Evolutionary conservation across 2,888 invertebrate species (phyloP), one percentile per base, ranked within the genome.

Genomic region (Ceriagrion tenellum): DNA sequence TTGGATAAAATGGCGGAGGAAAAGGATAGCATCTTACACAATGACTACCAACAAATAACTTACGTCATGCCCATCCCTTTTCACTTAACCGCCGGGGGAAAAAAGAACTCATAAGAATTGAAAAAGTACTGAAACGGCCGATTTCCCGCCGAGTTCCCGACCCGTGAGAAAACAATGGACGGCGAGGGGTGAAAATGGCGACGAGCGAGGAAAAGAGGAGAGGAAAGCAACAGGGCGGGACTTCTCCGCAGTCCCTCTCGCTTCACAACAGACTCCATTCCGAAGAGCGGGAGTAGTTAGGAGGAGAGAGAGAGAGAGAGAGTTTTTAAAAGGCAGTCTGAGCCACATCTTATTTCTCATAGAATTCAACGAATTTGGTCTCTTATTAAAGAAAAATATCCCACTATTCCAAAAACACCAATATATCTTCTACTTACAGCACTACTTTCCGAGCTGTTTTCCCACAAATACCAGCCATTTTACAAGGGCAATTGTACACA

Each of bases 101-200:
- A 69, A 69, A 26, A 69, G 56, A 23, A 47, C 16, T n/a, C 47
- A 26, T n/a, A 12, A 47, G 47, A 69, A 26, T 63, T 93, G 47
- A 93, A 93, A 93, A 69, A 47, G 93, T 47, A 69, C 40, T 20
- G 47, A 69, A 63, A 93, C 69, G 93, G 63, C 26, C 93, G 69
- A 93, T 93, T 93, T 93, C 93, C 59, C 93, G 93, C 93, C 30
- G 63, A 26, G 35, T 93, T 93, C 93, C 47, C 55, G 47, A 55
- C 93, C 47, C 93, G 69, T 93, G 93, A 69, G 69, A 93, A 93
- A 93, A 93, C 93, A 93, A 93, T 93, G 93, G 69, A 12, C n/a
- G 35, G 35, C 69, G 13, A 35, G 6, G 35, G 35, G 35, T 81
- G 35, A 81, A 81, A 81, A 81, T 81, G 81, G 81, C 81, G 26